phyloP scores from a whole-genome alignment of 2,113 vertebrate species.

The Chelonoidis abingdonii region DNA sequence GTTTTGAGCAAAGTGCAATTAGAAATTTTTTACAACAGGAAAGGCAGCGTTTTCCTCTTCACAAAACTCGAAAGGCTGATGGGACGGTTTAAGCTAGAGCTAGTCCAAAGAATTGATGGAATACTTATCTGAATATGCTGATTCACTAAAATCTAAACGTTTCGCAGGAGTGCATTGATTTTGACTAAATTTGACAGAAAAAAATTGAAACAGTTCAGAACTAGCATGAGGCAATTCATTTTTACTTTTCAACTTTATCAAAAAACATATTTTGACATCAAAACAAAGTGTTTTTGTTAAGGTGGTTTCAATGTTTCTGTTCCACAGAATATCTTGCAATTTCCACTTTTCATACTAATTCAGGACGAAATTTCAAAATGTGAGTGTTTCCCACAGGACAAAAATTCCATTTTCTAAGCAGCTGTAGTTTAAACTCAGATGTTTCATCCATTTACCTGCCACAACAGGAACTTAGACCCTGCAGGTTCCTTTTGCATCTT shows the following conservation, averaged over 20 bases:
- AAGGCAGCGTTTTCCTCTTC: neutral
- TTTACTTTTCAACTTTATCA: neutral
- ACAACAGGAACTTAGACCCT: neutral
- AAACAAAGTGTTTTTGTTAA: neutral
- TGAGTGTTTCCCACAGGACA: neutral
- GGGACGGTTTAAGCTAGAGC: neutral
- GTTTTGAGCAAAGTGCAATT: neutral
- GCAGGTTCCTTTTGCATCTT: neutral
- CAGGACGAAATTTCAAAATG: neutral
- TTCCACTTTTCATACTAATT: neutral
- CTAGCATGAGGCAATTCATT: neutral
- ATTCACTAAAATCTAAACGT: neutral
- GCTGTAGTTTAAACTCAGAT: neutral
- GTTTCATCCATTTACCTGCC: too few relatives aligned
- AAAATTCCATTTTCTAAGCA: neutral
- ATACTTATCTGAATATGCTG: neutral
- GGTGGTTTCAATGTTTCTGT: neutral
- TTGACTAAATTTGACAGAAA: neutral
- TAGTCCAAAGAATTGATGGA: neutral
- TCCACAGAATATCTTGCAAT: neutral
- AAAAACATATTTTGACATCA: neutral
- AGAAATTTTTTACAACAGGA: neutral
- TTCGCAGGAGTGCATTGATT: neutral
- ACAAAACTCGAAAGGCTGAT: neutral
- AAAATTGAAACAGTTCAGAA: neutral